Conservation (phyloP, 2,797 vertebrate species). For the Denticeps clupeoides region DNA sequence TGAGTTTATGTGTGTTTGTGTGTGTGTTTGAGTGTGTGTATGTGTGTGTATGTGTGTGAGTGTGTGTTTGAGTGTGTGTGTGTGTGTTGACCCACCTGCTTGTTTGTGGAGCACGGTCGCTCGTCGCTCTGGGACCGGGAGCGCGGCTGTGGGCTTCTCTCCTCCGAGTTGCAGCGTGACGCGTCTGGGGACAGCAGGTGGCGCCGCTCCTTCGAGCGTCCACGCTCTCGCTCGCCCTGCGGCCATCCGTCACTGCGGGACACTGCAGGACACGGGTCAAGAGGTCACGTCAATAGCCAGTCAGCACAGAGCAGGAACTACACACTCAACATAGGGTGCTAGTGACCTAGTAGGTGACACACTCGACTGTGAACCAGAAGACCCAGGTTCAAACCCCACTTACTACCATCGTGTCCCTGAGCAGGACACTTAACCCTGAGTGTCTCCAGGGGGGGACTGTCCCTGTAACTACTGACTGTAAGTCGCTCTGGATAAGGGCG, state of each 20-base stretch:
- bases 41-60: neutral
- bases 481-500: too few species aligned
- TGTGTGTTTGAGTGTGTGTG: neutral
- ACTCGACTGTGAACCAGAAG: too few species aligned
- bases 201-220: slow-evolving; percentile 86
- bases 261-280: slow-evolving; percentile 42
- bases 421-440: too few species aligned
- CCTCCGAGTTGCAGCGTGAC: slow-evolving; percentile 84
- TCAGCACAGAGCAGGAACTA: neutral
- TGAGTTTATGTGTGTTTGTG: neutral
- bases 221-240: slow-evolving; percentile 71
- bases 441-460: too few species aligned
- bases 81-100: slow-evolving; percentile 58
- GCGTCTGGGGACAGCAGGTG: slow-evolving; percentile 81
- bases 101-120: slow-evolving; percentile 60
- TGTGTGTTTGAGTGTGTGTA: neutral
- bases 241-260: slow-evolving; percentile 79
- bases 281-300: neutral
- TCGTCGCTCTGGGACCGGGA: slow-evolving; percentile 79
- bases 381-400: too few species aligned
- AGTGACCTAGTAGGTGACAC: too few species aligned
- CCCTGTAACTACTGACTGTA: too few species aligned
- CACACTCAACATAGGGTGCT: neutral
- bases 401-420: too few species aligned
- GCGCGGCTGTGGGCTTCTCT: slow-evolving; percentile 70